Evolutionary conservation across 1,140 invertebrate species (phyloP), one percentile per base, ranked within the genome.

Genomic region (Brachionus rotundiformis): DNA sequence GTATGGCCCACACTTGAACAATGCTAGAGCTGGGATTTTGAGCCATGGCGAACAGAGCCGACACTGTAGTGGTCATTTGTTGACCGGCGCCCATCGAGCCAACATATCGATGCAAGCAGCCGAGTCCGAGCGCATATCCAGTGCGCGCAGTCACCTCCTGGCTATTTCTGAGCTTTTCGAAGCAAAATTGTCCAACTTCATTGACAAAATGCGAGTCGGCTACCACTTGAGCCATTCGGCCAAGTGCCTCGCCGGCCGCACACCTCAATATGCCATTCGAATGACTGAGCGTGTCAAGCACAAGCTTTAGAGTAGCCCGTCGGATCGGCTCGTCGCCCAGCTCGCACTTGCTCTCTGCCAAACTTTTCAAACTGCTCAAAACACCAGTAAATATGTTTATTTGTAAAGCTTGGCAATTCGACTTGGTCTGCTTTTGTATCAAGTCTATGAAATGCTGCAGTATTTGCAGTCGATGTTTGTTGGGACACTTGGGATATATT

Each of bases 301-400:
- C 93, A 1, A 96, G 89, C 86, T 91, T 91, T 0, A 93, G 92
- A 13, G 94, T 92, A 33, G 93, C 92, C 88, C 92, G 95, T 84
- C 93, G 93, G 0, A 96, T 94, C 85, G 95, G 93, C 83, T 96
- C 94, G 84, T 94, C 93, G 0, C 94, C 94, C 61, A 96, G 90
- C 27, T 91, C 91, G 6, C 91, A 91, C 89, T 97, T 97, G 19
- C 91, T 91, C 83, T 97, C 95, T 3, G 94, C 93, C 2, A 97
- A 87, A 25, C 92, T 87, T 86, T 95, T 94, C 36, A 98, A 88
- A 6, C 95, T 94, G 84, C 93, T 92, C 23, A 98, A 88, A 2
- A 98, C 88, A 6, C 95, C 95, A 13, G 95, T 95, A 85, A 98
- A 96, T 63, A 98, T 93, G 87, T 99, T 99, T 88, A 97, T 93